Conservation (phyloP, 2,797 vertebrate species). For the Mionectes olivaceus region DNA sequence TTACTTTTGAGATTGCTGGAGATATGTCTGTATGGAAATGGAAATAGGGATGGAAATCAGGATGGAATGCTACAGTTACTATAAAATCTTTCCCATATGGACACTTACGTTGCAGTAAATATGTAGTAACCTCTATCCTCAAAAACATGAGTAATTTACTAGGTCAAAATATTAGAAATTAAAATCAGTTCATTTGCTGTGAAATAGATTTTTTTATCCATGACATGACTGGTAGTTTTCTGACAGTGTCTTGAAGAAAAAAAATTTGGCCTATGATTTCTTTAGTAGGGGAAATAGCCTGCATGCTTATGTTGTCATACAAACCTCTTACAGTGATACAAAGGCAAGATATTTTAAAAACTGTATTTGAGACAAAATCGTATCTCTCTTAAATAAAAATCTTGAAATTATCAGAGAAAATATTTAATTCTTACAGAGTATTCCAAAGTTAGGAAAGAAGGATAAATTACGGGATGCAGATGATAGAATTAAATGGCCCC, state of each 20-base stretch:
- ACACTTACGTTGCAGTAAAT: background rate
- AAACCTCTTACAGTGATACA: background rate
- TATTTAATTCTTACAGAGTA: background rate
- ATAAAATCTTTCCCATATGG: background rate
- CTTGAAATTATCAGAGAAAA: background rate
- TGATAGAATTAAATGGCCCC: background rate
- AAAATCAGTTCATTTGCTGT: background rate
- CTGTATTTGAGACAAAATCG: background rate
- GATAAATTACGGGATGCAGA: background rate
- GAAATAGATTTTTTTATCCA: background rate
- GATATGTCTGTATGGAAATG: background rate
- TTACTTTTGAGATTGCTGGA: background rate
- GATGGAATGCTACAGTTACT: background rate
- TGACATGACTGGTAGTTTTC: background rate
- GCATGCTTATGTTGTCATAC: background rate
- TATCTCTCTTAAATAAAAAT: background rate
- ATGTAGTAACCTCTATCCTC: background rate
- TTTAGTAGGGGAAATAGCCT: background rate
- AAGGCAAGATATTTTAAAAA: background rate
- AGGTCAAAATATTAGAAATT: accelerated
- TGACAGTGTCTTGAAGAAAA: background rate
- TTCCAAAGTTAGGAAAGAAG: background rate
- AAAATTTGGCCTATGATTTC: background rate
- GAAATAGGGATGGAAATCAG: background rate
- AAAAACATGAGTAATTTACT: background rate